Base-by-base conservation (phyloP, 2,888 invertebrate genomes). In the Pandemis cinnamomeana region DNA sequence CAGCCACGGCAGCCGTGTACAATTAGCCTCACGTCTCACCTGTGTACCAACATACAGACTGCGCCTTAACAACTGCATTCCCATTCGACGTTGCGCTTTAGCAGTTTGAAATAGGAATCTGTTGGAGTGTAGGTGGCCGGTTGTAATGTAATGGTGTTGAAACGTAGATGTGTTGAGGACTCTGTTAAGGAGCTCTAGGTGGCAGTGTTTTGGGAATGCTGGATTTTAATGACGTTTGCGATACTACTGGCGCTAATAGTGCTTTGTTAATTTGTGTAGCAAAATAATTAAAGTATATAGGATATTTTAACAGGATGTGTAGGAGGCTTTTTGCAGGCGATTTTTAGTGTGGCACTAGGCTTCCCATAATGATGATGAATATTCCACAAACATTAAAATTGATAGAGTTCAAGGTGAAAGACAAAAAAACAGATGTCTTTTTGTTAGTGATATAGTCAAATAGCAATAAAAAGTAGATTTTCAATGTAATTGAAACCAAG, bases 11-110 rank as follows among this genome's bases (percentile, higher is more conserved):
- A 88, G 88, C 89, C 85, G 84, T 87, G 89, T 88, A 89, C 91
- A 91, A 92, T 92, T 93, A 92, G 88, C 89, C 86, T 86, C 85
- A 88, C 86, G 86, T 88, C 87, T 89, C 89, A 87, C 86, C 87
- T 87, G 83, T 77, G 83, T 81, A 85, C 86, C 83, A 87, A 83
- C 81, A 79, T 80, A 81, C 67, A 63, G 20, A n/a, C 13, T 72
- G 15, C 55, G 44, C n/a, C 8, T 67, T 15, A 20, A 46, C 36
- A 62, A 48, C 10, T 8, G 51, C 36, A 44, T 7, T 8, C 58
- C 27, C 58, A 11, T 71, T 44, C 61, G 27, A 70, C 13, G 55
- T 42, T 67, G 13, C 5, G 42, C 72, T 48, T 48, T 67, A 72
- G 15, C 3, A 5, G 36, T n/a, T 41, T 7, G 53, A 53, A 41